Percentiles rank a stretch among this genome's conserved stretches.
Evolutionary conservation across 2,888 invertebrate species (phyloP).

Genomic region (Liposcelis brunnea): DNA sequence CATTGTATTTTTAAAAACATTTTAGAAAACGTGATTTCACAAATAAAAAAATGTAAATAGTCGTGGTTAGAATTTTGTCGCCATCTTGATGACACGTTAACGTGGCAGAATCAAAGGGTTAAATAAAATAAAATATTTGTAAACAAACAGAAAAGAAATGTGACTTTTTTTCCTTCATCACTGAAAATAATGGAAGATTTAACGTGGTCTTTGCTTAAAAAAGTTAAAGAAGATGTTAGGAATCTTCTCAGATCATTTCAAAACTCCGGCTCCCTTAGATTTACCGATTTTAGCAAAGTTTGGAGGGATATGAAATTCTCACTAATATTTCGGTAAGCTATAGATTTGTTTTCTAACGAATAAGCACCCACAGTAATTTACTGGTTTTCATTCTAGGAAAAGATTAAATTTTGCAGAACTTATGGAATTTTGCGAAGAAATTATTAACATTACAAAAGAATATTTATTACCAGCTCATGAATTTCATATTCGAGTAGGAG

Average conservation of each 20-base stretch:
- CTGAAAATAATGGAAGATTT: no score
- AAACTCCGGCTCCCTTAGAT: not conserved
- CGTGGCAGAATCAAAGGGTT: not conserved
- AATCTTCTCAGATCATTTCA: no score
- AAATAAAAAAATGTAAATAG: no score
- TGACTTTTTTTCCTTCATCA: no score
- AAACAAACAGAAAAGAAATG: no score
- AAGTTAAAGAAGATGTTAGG: no score
- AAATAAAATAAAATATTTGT: no score
- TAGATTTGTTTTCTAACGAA: not conserved
- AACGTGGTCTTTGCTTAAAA: no score
- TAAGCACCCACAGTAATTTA: no score
- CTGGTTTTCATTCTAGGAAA: not conserved
- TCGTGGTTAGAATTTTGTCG: not conserved
- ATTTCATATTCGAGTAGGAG: not conserved
- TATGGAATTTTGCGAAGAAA: not conserved
- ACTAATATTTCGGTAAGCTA: conserved; percentile 1
- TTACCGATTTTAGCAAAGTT: not conserved
- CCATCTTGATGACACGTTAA: not conserved
- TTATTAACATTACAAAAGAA: not conserved
- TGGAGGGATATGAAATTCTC: not conserved
- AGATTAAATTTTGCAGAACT: not conserved
- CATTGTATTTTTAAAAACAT: no score
- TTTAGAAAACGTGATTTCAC: no score
- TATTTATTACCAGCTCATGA: not conserved